phyloP scores from a whole-genome alignment of 2,797 vertebrate species.

The Liasis olivaceus region DNA sequence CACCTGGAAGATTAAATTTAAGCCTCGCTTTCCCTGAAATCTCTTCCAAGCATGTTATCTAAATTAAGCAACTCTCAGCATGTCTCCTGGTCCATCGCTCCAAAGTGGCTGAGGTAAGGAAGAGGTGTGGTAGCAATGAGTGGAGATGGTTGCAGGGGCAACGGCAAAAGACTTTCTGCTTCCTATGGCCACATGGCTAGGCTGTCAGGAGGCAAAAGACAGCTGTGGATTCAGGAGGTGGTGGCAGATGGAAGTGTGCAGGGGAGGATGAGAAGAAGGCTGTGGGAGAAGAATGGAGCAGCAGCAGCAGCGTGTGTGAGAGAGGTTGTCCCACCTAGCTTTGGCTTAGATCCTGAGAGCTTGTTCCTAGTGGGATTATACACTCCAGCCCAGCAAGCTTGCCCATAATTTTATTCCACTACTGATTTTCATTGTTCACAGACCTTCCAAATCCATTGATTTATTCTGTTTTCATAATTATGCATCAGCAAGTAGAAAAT shows the following conservation, averaged over 20 bases:
- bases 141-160: neutral
- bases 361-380: neutral
- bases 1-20: neutral
- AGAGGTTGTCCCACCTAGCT: neutral
- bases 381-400: neutral
- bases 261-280: neutral
- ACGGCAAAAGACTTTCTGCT: neutral
- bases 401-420: neutral
- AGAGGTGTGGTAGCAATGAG: neutral
- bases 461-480: neutral
- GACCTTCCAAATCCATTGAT: neutral
- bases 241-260: neutral
- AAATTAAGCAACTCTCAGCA: neutral
- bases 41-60: neutral
- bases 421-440: neutral
- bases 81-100: neutral
- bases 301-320: neutral
- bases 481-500: neutral
- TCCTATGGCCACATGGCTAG: neutral
- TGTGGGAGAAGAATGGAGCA: neutral
- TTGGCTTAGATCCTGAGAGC: neutral
- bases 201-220: neutral
- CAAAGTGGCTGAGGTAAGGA: neutral
- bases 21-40: neutral
- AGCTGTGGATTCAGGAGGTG: neutral